Evolutionary conservation across 2,888 invertebrate species (phyloP).

Genomic region (Lasioglossum morio): DNA sequence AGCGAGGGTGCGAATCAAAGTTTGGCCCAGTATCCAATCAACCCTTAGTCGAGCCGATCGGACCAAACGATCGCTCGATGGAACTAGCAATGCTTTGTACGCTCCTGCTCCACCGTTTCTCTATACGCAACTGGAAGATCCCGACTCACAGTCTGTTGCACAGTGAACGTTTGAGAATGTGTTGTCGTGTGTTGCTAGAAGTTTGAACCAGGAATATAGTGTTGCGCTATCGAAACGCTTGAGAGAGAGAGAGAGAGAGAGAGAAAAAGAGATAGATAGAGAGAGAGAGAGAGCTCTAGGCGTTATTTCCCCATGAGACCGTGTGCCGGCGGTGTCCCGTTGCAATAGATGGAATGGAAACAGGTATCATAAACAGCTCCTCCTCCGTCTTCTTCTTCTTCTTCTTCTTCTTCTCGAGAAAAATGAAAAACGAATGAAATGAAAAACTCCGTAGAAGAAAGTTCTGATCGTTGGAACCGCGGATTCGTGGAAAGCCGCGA

Average conservation of each 20-base stretch:
- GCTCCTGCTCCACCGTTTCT: background rate
- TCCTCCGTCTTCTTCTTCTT: no score
- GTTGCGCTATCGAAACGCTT: background rate
- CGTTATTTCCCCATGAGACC: background rate
- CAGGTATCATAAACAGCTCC: conserved; percentile 8
- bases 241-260: background rate
- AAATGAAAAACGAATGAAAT: no score
- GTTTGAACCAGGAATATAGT: conserved; percentile 5
- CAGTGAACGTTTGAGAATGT: background rate
- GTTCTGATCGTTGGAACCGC: background rate
- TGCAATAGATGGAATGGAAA: background rate
- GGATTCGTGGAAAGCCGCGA: background rate
- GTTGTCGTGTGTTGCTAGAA: background rate
- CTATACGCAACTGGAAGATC: background rate
- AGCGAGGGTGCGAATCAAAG: conserved; percentile 78
- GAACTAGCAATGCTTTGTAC: conserved; percentile 18
- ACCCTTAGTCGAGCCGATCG: conserved; percentile 63
- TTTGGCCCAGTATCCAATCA: conserved; percentile 78
- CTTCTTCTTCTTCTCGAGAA: background rate
- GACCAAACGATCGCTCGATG: conserved; percentile 37
- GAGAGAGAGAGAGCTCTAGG: background rate
- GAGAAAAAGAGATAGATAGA: no score
- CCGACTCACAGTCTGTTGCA: background rate
- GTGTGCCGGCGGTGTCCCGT: background rate
- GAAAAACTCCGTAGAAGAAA: background rate